Percentiles rank a stretch among this genome's conserved stretches.
Evolutionary conservation across 2,888 invertebrate genomes (phyloP).

Genomic region (Parapristionchus giblindavisi): DNA sequence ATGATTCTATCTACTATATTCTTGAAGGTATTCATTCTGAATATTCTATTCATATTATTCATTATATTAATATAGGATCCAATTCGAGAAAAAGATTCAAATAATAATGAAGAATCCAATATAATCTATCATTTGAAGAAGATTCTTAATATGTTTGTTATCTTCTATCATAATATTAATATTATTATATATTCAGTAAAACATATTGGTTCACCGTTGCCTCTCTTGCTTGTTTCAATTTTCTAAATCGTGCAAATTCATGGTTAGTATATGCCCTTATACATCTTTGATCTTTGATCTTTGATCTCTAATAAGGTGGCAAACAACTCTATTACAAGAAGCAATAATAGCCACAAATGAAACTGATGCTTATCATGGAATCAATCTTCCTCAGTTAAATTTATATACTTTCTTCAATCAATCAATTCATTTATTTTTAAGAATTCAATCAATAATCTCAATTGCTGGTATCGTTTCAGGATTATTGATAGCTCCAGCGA

Average conservation of each 20-base stretch:
- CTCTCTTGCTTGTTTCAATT: slow-evolving; percentile 14
- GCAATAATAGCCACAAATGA: slow-evolving; percentile 9
- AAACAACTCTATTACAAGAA: slow-evolving; percentile 8
- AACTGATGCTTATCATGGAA: slow-evolving; percentile 15
- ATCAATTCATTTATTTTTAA: not conserved
- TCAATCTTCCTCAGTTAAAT: not conserved
- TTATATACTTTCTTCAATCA: too few relatives aligned
- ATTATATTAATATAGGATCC: slow-evolving; percentile 1
- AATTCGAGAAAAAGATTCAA: not conserved
- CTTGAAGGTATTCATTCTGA: not conserved
- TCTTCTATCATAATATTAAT: not conserved
- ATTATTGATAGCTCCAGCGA: not conserved
- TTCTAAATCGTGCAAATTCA: slow-evolving; percentile 8
- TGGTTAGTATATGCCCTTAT: not conserved
- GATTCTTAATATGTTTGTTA: slow-evolving; percentile 4
- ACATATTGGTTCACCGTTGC: slow-evolving; percentile 12
- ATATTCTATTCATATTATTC: not conserved
- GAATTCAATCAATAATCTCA: slow-evolving; percentile 24
- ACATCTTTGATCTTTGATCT: not conserved
- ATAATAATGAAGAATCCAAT: not conserved
- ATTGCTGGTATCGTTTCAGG: slow-evolving; percentile 7
- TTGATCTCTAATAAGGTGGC: not conserved
- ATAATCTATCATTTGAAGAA: not conserved
- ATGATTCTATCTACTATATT: slow-evolving; percentile 3
- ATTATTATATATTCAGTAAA: not conserved